Evolutionary conservation across 35 echinoderm and acorn worm species (phyloP).

Genomic region (Strongylocentrotus purpuratus): DNA sequence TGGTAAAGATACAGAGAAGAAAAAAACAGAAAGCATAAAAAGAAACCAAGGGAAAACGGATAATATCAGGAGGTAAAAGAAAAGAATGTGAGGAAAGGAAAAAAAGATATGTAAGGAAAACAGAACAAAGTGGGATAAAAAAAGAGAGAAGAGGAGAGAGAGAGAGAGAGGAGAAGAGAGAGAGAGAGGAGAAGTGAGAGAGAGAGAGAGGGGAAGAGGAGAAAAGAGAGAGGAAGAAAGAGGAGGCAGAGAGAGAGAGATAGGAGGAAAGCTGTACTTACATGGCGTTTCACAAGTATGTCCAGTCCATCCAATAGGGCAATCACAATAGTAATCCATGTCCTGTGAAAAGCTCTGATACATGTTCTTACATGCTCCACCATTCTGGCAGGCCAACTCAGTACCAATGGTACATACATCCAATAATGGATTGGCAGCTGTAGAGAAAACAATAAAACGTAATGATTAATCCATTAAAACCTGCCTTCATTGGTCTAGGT

Average conservation of each 20-base stretch:
- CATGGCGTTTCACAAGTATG: conserved; percentile 69
- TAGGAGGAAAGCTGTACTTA: conserved; percentile 22
- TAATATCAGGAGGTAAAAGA: too few species aligned
- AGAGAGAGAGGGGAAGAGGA: background rate
- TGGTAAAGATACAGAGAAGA: too few species aligned
- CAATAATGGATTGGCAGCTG: conserved; percentile 32
- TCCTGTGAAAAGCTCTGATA: conserved; percentile 53
- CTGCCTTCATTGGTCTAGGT: too few species aligned
- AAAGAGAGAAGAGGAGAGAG: background rate
- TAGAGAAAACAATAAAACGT: background rate
- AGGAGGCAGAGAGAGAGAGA: background rate
- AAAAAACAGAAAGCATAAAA: background rate
- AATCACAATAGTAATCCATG: conserved; percentile 69
- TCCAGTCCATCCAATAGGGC: conserved; percentile 58
- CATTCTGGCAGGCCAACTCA: conserved; percentile 47
- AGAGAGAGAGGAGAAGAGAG: too few species aligned
- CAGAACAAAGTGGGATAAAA: background rate
- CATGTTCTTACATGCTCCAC: conserved; percentile 58
- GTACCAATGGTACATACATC: conserved; percentile 34
- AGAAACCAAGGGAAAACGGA: too few species aligned
- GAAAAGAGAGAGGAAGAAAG: background rate
- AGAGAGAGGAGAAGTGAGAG: too few species aligned
- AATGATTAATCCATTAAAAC: background rate
- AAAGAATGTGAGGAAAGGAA: too few species aligned
- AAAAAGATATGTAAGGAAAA: background rate